Evolutionary conservation across 2,888 invertebrate genomes (phyloP).

Genomic region (Polyommatus iphigenia): DNA sequence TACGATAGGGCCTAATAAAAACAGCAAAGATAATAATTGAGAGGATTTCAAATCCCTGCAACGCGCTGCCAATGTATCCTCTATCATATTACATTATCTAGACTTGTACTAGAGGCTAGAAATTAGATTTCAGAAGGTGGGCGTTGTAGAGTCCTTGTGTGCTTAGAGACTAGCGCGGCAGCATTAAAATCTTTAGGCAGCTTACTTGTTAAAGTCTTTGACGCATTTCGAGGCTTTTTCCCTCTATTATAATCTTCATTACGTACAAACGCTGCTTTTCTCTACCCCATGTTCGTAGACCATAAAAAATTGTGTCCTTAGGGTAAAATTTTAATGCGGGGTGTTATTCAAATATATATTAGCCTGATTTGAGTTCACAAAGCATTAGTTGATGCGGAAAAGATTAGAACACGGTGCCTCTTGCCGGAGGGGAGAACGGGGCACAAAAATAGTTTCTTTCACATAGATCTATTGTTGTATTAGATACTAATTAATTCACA

Average conservation of each 20-base stretch:
- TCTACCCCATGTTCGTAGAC: not conserved
- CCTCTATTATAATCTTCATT: not conserved
- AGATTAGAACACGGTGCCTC: slow-evolving; percentile 9
- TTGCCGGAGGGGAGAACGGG: not conserved
- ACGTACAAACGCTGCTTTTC: not conserved
- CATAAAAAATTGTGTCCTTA: not conserved
- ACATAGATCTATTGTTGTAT: not conserved
- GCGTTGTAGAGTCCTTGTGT: too few species aligned
- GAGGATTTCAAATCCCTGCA: too few species aligned
- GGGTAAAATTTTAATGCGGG: not conserved
- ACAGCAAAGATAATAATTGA: too few species aligned
- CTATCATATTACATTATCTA: too few species aligned
- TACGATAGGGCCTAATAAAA: too few species aligned
- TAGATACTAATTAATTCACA: slow-evolving; percentile 17
- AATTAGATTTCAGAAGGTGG: too few species aligned
- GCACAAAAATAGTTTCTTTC: not conserved
- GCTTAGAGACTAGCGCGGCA: too few species aligned
- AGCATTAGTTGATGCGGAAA: slow-evolving; percentile 19
- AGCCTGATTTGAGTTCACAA: slow-evolving; percentile 14
- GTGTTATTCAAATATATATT: slow-evolving; percentile 13
- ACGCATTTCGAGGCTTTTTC: too few species aligned
- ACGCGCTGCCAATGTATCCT: too few species aligned
- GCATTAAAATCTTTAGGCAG: too few species aligned
- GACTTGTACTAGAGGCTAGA: too few species aligned
- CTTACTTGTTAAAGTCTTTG: too few species aligned